Percentiles rank a stretch among this genome's conserved stretches.
Evolutionary conservation across 2,113 vertebrate genomes (phyloP).

Genomic region (Neopipo cinnamomea): DNA sequence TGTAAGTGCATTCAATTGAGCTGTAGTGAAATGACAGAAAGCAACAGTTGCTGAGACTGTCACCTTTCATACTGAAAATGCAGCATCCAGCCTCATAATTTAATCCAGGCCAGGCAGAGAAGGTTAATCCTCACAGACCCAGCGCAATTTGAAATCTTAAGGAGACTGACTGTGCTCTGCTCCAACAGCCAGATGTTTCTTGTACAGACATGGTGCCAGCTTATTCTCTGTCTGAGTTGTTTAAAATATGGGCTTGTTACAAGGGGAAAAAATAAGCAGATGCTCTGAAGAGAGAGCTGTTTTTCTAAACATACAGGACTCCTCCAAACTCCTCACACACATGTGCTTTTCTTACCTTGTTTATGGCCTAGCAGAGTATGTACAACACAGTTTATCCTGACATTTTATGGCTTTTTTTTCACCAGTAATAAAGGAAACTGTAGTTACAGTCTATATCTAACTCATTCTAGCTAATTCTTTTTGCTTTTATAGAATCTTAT

Average conservation of each 20-base stretch:
- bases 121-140: background rate
- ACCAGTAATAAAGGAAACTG: background rate
- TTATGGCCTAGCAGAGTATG: background rate
- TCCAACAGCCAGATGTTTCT: background rate
- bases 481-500: background rate
- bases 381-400: background rate
- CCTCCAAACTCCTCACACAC: background rate
- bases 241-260: background rate
- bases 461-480: background rate
- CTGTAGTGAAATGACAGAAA: background rate
- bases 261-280: background rate
- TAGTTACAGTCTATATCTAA: background rate
- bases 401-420: background rate
- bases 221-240: background rate
- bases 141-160: background rate
- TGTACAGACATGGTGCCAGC: accelerated
- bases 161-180: background rate
- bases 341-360: background rate
- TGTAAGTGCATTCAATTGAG: background rate
- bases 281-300: background rate
- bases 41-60: background rate
- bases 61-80: background rate
- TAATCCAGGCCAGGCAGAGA: background rate
- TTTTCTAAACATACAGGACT: background rate
- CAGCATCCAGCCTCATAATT: background rate